Evolutionary conservation across 2,113 vertebrate species (phyloP), one percentile per base, ranked within the genome.

Genomic region (Anhinga anhinga): DNA sequence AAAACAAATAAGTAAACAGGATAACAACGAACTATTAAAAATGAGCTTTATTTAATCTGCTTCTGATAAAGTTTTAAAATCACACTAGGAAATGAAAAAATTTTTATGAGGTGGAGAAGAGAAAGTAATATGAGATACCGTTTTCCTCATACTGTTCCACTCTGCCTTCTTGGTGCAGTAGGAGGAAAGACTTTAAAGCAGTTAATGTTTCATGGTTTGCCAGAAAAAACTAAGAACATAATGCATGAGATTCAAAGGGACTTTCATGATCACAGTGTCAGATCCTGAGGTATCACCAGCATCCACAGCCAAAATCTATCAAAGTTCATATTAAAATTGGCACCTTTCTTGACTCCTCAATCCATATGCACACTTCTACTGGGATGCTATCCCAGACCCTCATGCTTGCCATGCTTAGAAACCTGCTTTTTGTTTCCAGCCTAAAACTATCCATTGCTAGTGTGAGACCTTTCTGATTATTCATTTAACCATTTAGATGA

Each of bases 61-160:
- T 15, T 69, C 49, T 77, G 66, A 42, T 22, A 32, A 88, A 88
- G 40, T 88, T 88, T 91, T 90, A 78, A 88, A 84, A 86, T 59
- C 45, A 84, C 13, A 7, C 15, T 52, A 50, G 45, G 56, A 94
- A 90, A 66, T 22, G 0, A 70, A 52, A 78, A 53, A 34, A 38
- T 15, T 56, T 92, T 78, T 74, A 42, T 23, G 30, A 83, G 13
- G 11, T 78, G 10, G 14, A 40, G 13, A 74, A 82, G 15, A 81
- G 30, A 61, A 45, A 10, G 17, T 73, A n/a, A 58, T 59, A 45
- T 25, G 63, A 49, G 32, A 22, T 21, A 69, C 8, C 2, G 8
- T 84, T 97, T 91, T 69, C 25, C n/a, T 90, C 8, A 25, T 69
- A 18, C 22, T 69, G 8, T 18, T 70, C 6, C 17, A n/a, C 9